Evolutionary conservation across 2,888 invertebrate genomes (phyloP), one percentile per base, ranked within the genome.

Genomic region (Prenolepis imparis): DNA sequence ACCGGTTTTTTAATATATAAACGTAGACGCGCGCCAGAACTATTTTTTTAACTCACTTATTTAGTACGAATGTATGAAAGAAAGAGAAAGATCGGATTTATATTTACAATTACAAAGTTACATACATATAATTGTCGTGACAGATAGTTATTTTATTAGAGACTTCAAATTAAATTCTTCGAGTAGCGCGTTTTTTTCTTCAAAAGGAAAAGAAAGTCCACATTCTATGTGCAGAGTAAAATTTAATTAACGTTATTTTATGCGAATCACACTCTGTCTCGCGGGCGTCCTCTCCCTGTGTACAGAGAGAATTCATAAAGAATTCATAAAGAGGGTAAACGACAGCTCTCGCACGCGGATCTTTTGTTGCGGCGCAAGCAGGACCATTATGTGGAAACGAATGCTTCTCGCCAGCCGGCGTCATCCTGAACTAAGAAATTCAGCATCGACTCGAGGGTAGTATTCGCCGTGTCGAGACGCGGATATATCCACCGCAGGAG

Each of bases 341-440:
- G 70, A 28, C 70, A 44, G 41, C 32, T 78, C 32, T 78, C 78
- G 57, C 70, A 15, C 21, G 32, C 52, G 70, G 57, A 59, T 70
- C 57, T 59, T 77, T 77, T 77, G 81, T 77, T 80, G 66, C 52
- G 68, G 52, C 39, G 68, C 80, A 68, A 67, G 67, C 28, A 64
- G 66, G 55, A 72, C 72, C 70, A 81, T 63, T 64, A 82, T 80
- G 55, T 64, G 72, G 72, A 82, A 64, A 88, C 81, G 77, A 84
- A 87, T 86, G 84, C 86, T 84, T 44, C 59, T 74, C 57, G 32
- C 66, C 57, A 77, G 80, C 77, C 80, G 82, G 90, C 91, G 92
- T 92, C 91, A 91, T 92, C 88, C 90, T 88, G 92, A 84, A 89
- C 90, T 89, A 93, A 93, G 91, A 92, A 93, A 92, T 92, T 91